Evolutionary conservation across 1,140 invertebrate species (phyloP), one percentile per base, ranked within the genome.

Genomic region (Colletes latitarsis): DNA sequence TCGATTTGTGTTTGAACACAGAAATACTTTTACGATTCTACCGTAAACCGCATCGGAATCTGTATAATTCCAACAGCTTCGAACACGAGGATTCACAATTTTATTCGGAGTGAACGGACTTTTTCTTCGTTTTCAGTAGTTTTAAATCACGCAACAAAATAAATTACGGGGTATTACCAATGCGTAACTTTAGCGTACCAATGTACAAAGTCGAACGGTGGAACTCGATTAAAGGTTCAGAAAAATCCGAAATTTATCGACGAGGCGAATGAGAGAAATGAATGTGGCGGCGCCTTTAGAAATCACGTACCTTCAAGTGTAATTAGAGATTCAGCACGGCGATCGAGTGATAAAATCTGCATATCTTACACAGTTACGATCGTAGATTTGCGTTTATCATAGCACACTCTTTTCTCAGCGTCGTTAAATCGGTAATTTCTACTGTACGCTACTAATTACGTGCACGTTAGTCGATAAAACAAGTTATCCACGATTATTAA

Each of bases 331-430:
- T 72, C 68, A 72, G 39, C 49, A n/a, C 58, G 58, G 69, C 58
- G 53, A 78, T 78, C 58, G 49, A 63, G 21, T 72, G 68, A 78
- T 78, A 71, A 72, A 71, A 78, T 78, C 69, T 78, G 69, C 76
- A 72, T 78, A 78, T 78, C 76, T 72, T 30, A 78, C 49, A 10
- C 49, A 3, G 68, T 72, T 62, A 63, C 58, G 58, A 63, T 53
- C 46, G 39, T 62, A 43, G 57, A 71, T 63, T 63, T 14, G 19
- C 58, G 76, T 69, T 77, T 52, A 71, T 77, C 57, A 71, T 71
- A 53, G 57, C 6, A 15, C 43, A 77, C 17, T 70, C 60, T 72
- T 78, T 63, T 63, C 21, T 30, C 4, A 6, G n/a, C 10, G 39
- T 53, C 39, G 43, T 63, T 72, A 62, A 78, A 72, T 49, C 46